A percentile compares a stretch with the other conserved stretches of the same genome.
phyloP scores from a whole-genome alignment of 2,888 invertebrate genomes.

The Patella depressa region DNA sequence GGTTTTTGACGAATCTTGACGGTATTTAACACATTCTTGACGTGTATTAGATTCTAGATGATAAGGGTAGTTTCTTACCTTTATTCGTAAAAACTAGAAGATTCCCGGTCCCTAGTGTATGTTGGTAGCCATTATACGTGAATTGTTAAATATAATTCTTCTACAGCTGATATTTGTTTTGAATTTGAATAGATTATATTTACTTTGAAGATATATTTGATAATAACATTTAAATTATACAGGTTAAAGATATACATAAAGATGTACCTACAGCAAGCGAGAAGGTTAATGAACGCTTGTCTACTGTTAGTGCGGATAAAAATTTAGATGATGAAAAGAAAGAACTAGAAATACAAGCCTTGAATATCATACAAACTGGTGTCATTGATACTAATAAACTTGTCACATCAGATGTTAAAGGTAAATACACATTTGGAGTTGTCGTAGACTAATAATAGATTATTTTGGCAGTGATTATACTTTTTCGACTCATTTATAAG shows the following conservation, averaged over 20 bases:
- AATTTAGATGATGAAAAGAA: conserved; percentile 45
- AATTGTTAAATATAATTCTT: too few relatives aligned
- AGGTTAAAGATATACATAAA: conserved; percentile 54
- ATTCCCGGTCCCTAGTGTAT: too few relatives aligned
- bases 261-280: conserved; percentile 49
- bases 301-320: conserved; percentile 34
- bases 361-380: conserved; percentile 53
- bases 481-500: too few relatives aligned
- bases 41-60: too few relatives aligned
- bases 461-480: background rate
- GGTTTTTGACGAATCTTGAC: too few relatives aligned
- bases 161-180: too few relatives aligned
- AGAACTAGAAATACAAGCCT: conserved; percentile 46
- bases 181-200: too few relatives aligned
- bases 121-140: too few relatives aligned
- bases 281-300: conserved; percentile 44
- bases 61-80: too few relatives aligned
- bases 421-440: background rate
- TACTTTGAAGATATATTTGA: background rate
- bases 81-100: too few relatives aligned
- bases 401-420: background rate
- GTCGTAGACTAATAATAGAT: background rate
- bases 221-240: background rate
- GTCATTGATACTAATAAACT: conserved; percentile 16
- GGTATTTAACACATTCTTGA: too few relatives aligned